Base-by-base conservation (phyloP, 2,888 invertebrate genomes). In the Halictus quadricinctus region DNA sequence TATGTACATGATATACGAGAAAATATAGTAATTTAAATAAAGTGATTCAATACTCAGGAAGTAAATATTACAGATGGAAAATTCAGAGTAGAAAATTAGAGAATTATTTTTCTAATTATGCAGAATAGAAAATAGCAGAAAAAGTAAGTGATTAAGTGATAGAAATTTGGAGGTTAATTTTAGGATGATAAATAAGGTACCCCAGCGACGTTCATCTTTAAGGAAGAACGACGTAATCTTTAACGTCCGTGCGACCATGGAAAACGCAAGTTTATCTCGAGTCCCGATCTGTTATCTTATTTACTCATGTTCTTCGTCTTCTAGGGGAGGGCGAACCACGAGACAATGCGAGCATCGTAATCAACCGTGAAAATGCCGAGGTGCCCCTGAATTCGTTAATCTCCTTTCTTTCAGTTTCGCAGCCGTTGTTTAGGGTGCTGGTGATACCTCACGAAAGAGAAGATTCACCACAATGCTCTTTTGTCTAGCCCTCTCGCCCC, bases 311-410 rank as follows among this genome's bases (percentile, higher is more conserved):
- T 86, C 66, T 36, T 82, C 77, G 81, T 83, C 80, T 80, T 69
- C 74, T 78, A 72, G 72, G 76, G 41, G 69, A 48, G 54, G 73
- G 78, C 66, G 64, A 74, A 64, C 54, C 58, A n/a, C 72, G 72
- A 87, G 87, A 91, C 90, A 91, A 84, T 89, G 87, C 78, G 78
- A 73, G 74, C 80, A 72, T 88, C 88, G 90, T 90, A 91, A 92
- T 92, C 90, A 91, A 90, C 86, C 92, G 91, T 91, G 92, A 92
- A 93, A 93, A 91, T 90, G 85, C 88, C 88, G 83, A 89, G 88
- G 87, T 90, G 89, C 83, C 84, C 87, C 88, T 83, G 87, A 92
- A 90, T 92, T 93, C 90, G 92, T 93, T 92, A 91, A 92, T 92
- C 91, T 90, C 91, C 89, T 90, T 90, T 87, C 87, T 85, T 91